Conservation (phyloP, 2,113 vertebrate species). For the Pristiophorus japonicus region DNA sequence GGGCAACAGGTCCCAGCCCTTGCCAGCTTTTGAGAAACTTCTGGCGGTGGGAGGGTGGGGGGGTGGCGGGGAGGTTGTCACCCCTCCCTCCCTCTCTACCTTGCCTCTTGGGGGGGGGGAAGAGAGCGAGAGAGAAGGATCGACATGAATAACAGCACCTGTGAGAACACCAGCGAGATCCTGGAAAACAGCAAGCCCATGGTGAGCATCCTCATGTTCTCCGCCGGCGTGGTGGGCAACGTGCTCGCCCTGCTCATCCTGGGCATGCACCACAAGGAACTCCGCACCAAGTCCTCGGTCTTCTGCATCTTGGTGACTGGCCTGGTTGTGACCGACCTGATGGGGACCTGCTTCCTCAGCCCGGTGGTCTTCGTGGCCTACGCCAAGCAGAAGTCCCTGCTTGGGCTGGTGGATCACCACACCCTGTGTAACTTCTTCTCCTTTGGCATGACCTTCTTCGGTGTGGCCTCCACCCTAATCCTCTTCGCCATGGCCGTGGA, state of each 20-base stretch:
- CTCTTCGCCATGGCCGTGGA: constrained; percentile 80
- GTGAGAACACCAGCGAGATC: constrained; percentile 54
- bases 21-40: background rate
- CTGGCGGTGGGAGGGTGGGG: too few species aligned
- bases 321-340: constrained; percentile 71
- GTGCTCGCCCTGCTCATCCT: constrained; percentile 74
- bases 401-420: constrained; percentile 48
- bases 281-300: constrained; percentile 62
- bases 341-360: constrained; percentile 78
- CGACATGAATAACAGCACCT: constrained; percentile 41
- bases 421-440: constrained; percentile 67
- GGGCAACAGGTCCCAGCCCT: background rate
- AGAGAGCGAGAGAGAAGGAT: too few species aligned
- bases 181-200: constrained; percentile 52
- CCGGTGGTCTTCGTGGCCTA: constrained; percentile 77
- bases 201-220: constrained; percentile 73
- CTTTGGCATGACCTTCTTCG: constrained; percentile 78
- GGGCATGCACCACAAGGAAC: constrained; percentile 60
- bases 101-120: too few species aligned
- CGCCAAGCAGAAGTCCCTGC: constrained; percentile 57
- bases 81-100: too few species aligned
- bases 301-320: constrained; percentile 81
- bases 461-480: constrained; percentile 72
- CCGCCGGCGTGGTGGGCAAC: constrained; percentile 70
- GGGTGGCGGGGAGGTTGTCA: too few species aligned